Evolutionary conservation across 2,797 vertebrate species (phyloP).

Genomic region (Cyprinodon diabolis): DNA sequence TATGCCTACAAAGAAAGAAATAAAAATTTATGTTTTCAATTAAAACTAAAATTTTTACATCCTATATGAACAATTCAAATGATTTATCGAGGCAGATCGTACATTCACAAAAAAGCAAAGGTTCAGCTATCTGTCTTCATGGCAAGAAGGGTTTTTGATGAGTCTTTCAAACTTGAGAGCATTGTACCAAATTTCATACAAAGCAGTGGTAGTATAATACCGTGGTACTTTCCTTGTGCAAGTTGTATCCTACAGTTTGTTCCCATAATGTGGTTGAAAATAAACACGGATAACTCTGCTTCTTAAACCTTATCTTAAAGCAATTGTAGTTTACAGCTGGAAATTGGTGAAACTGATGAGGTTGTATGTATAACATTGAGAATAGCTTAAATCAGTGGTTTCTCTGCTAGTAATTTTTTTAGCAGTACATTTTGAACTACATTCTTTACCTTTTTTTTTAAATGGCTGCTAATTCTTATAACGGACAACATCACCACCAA

Average conservation of each 20-base stretch:
- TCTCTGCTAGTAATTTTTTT: neutral
- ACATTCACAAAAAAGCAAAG: neutral
- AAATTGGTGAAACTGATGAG: too few relatives aligned
- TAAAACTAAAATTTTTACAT: neutral
- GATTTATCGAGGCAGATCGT: neutral
- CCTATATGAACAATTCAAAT: neutral
- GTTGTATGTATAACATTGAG: neutral
- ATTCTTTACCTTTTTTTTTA: neutral
- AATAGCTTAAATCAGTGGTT: neutral
- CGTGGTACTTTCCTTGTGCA: neutral
- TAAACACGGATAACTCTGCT: neutral
- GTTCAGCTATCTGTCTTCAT: neutral
- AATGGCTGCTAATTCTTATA: neutral
- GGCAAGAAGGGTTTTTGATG: neutral
- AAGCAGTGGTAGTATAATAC: neutral
- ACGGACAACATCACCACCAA: conserved; percentile 10
- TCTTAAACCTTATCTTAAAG: neutral
- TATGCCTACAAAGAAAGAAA: neutral
- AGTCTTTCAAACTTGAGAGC: too few relatives aligned
- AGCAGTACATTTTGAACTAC: neutral
- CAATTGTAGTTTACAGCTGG: neutral
- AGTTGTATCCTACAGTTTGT: neutral
- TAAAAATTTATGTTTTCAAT: neutral
- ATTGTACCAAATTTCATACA: neutral
- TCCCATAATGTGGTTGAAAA: neutral